These are phyloP conservation scores for Tridacna gigas DNA, from an alignment of 2,888 invertebrate genomes.

Conservation along the genomic window DNA sequence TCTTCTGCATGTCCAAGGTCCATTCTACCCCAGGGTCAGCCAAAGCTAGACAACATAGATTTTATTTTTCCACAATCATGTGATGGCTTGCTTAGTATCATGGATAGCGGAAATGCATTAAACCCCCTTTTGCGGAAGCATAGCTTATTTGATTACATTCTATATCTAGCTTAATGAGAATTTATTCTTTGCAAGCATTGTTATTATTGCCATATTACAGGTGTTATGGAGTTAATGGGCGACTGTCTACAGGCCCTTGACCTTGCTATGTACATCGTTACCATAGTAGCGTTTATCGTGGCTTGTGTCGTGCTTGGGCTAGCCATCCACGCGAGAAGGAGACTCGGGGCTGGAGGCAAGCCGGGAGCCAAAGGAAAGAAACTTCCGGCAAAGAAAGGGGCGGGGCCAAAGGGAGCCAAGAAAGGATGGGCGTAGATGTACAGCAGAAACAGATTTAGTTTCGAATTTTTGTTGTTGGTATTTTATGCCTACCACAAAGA, in stretches of 20 bases:
- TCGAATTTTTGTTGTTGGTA: too few relatives aligned
- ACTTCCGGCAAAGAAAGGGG: constrained; percentile 19
- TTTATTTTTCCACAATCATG: too few relatives aligned
- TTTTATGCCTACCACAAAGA: too few relatives aligned
- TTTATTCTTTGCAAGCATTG: too few relatives aligned
- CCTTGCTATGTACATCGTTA: constrained; percentile 47
- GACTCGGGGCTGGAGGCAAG: constrained; percentile 27
- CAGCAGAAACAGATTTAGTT: background rate
- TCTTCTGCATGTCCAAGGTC: too few relatives aligned
- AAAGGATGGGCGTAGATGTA: constrained; percentile 69
- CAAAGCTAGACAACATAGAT: too few relatives aligned
- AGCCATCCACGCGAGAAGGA: constrained; percentile 42
- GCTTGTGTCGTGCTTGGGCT: constrained; percentile 47
- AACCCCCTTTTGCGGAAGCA: too few relatives aligned
- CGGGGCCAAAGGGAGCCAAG: constrained; percentile 53
- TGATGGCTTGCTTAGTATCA: too few relatives aligned
- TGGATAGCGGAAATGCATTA: too few relatives aligned
- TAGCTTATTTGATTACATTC: too few relatives aligned
- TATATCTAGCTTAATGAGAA: too few relatives aligned
- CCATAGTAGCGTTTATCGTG: constrained; percentile 47
- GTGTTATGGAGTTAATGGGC: constrained; percentile 27
- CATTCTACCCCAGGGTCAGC: too few relatives aligned
- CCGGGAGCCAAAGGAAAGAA: constrained; percentile 7
- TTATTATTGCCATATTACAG: background rate
- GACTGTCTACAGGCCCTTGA: constrained; percentile 44